Evolutionary conservation across 37 sponge, comb jelly and placozoan species (phyloP).

Genomic region (Bolinopsis microptera): DNA sequence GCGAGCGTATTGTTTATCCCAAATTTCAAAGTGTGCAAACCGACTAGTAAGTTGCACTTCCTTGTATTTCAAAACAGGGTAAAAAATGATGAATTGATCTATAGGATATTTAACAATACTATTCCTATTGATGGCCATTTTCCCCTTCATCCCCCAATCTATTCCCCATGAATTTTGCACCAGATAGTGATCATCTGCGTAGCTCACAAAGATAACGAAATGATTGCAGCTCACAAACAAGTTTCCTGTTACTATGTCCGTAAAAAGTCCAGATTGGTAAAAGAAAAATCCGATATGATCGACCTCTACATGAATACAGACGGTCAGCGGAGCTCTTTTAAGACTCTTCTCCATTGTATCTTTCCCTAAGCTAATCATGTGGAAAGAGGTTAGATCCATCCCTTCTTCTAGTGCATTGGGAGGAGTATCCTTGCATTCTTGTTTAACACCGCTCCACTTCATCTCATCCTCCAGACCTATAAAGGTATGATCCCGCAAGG

Average conservation of each 20-base stretch:
- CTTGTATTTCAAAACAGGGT: background rate
- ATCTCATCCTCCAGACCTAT: background rate
- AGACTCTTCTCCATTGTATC: background rate
- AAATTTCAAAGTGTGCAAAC: background rate
- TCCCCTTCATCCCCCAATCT: background rate
- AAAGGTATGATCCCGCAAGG: background rate
- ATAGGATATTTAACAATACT: background rate
- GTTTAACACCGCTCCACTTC: background rate
- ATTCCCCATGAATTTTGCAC: background rate
- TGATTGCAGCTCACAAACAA: background rate
- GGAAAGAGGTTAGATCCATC: background rate
- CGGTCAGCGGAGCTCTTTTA: background rate
- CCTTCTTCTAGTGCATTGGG: background rate
- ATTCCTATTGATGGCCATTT: background rate
- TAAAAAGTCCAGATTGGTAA: background rate
- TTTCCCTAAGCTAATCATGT: background rate
- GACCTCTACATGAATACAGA: background rate
- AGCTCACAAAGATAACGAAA: background rate
- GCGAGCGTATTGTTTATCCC: background rate
- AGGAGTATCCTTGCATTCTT: background rate
- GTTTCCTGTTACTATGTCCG: background rate
- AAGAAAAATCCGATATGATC: background rate
- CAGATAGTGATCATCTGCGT: background rate
- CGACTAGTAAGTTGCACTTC: background rate
- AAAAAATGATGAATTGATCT: background rate